phyloP scores from a whole-genome alignment of 2,888 invertebrate genomes.

The Rhagium mordax region DNA sequence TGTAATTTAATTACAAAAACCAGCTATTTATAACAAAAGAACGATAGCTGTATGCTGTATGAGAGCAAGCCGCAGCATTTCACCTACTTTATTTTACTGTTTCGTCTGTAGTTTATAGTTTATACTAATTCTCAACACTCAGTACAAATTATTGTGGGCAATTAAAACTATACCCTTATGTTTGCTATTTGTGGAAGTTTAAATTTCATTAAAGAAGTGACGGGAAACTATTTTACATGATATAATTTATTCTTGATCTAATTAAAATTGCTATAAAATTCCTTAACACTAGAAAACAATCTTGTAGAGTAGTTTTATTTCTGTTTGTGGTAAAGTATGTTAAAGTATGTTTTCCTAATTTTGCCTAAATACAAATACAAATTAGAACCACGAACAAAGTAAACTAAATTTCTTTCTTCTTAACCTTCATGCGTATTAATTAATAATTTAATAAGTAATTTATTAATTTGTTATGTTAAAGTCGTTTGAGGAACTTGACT shows the following conservation, averaged over 20 bases:
- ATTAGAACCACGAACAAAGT: no score
- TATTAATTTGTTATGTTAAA: no score
- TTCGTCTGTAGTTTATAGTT: background rate
- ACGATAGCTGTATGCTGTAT: constrained; percentile 28
- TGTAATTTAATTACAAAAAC: constrained; percentile 50
- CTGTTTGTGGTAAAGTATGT: no score
- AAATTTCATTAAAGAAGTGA: background rate
- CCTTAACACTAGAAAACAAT: no score
- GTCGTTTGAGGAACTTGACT: no score
- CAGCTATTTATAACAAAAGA: constrained; percentile 46
- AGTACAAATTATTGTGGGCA: constrained; percentile 4
- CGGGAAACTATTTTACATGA: background rate
- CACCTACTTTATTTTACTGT: constrained; percentile 10
- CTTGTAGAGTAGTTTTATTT: no score
- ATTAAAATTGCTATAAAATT: background rate
- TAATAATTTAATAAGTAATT: no score
- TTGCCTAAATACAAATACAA: no score
- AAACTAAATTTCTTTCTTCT: no score
- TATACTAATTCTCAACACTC: background rate
- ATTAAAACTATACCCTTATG: background rate
- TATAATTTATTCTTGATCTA: background rate
- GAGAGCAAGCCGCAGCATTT: constrained; percentile 1
- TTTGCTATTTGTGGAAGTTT: background rate
- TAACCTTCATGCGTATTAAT: no score
- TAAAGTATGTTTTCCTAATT: no score